These are phyloP conservation scores for Prenolepis imparis DNA, from an alignment of 2,888 invertebrate genomes.

Conservation along the genomic window DNA sequence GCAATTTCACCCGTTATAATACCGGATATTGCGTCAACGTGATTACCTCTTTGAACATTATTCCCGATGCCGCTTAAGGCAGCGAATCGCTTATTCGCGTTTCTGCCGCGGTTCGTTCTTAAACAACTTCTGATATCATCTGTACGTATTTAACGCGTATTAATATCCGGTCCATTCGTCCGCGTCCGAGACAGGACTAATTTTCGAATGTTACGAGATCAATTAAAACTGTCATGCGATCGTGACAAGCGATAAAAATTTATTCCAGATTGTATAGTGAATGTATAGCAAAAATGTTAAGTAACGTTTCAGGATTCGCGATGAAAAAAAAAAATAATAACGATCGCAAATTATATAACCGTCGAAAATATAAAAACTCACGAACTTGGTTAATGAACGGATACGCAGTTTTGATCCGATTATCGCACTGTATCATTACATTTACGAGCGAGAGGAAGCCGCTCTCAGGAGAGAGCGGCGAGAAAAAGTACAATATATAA, in stretches of 20 bases:
- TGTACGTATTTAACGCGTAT: neutral
- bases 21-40: constrained; percentile 64
- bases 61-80: constrained; percentile 9
- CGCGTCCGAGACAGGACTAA: neutral
- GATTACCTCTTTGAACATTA: constrained; percentile 53
- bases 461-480: neutral
- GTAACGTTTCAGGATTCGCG: neutral
- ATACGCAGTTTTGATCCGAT: too few species aligned
- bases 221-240: neutral
- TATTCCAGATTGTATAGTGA: neutral
- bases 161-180: neutral
- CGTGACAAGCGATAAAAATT: neutral
- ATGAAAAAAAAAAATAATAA: neutral
- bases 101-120: neutral
- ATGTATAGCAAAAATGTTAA: neutral
- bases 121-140: constrained; percentile 5
- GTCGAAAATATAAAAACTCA: constrained; percentile 11
- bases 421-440: constrained; percentile 1
- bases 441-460: constrained; percentile 19
- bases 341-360: neutral
- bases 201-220: constrained; percentile 9
- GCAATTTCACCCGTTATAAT: constrained; percentile 66
- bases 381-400: neutral
- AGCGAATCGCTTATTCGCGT: neutral
- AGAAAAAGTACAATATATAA: constrained; percentile 4